These are phyloP conservation scores for Eremophila alpestris DNA, from an alignment of 2,797 vertebrate genomes.

Conservation along the genomic window DNA sequence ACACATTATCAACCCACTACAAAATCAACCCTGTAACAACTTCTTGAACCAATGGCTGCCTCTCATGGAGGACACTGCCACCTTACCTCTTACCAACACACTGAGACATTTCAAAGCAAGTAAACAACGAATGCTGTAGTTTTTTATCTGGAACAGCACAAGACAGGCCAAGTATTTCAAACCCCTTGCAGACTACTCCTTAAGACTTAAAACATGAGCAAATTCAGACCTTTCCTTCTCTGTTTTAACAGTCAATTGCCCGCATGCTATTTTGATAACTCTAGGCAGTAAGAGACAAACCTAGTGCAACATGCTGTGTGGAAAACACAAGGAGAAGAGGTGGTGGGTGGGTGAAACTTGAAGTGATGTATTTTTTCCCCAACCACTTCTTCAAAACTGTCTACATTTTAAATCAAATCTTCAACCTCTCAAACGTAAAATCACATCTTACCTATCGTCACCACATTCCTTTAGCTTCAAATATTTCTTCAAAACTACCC, in stretches of 20 bases:
- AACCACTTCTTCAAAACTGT: not conserved
- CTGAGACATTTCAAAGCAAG: not conserved
- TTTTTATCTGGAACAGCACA: not conserved
- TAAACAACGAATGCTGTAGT: not conserved
- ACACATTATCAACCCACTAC: not conserved
- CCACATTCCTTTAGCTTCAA: not conserved
- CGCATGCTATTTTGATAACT: not conserved
- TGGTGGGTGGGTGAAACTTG: not conserved
- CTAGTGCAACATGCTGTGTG: not conserved
- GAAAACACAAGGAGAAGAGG: not conserved
- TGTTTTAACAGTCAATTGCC: not conserved
- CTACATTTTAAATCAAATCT: not conserved
- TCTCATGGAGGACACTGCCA: not conserved
- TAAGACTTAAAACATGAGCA: not conserved
- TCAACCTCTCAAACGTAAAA: not conserved
- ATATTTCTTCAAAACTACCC: not conserved
- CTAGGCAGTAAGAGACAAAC: not conserved
- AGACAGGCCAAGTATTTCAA: not conserved
- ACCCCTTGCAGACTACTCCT: not conserved
- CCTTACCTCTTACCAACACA: not conserved
- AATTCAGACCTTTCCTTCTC: not conserved
- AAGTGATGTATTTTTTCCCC: not conserved
- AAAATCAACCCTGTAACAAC: not conserved
- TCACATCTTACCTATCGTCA: not conserved
- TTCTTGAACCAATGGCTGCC: not conserved